These are phyloP conservation scores for Coregonus sp. DNA, from an alignment of 2,797 vertebrate species.

Conservation along the genomic window DNA sequence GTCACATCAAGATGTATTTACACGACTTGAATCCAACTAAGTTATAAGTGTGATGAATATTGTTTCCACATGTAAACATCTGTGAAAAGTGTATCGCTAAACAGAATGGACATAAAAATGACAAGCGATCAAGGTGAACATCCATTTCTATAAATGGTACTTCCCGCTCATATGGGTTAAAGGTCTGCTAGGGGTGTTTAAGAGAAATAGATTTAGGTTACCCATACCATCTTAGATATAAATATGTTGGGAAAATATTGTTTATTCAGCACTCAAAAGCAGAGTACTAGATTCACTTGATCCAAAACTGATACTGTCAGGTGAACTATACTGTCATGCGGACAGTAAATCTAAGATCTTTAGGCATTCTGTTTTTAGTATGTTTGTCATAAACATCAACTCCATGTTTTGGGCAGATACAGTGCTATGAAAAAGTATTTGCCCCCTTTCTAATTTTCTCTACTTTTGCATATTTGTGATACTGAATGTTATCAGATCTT, in stretches of 20 bases:
- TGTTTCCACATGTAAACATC: background rate
- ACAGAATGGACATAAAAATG: background rate
- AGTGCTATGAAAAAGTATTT: no score
- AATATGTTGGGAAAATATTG: background rate
- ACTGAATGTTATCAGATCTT: no score
- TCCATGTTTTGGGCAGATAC: background rate
- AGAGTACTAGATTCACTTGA: background rate
- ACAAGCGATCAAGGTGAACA: background rate
- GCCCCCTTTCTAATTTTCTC: no score
- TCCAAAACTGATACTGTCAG: background rate
- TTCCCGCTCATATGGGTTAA: background rate
- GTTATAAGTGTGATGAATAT: background rate
- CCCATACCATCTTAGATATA: no score
- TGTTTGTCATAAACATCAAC: background rate
- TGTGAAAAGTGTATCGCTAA: background rate
- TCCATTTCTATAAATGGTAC: background rate
- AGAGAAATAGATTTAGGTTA: background rate
- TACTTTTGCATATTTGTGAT: no score
- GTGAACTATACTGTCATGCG: background rate
- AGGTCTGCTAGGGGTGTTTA: background rate
- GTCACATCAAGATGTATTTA: background rate
- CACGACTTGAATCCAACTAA: background rate
- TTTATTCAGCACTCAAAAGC: conserved; percentile 12
- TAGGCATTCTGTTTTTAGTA: background rate
- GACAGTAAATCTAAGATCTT: background rate